Evolutionary conservation across 2,113 vertebrate species (phyloP).

Genomic region (Shinisaurus crocodilurus): DNA sequence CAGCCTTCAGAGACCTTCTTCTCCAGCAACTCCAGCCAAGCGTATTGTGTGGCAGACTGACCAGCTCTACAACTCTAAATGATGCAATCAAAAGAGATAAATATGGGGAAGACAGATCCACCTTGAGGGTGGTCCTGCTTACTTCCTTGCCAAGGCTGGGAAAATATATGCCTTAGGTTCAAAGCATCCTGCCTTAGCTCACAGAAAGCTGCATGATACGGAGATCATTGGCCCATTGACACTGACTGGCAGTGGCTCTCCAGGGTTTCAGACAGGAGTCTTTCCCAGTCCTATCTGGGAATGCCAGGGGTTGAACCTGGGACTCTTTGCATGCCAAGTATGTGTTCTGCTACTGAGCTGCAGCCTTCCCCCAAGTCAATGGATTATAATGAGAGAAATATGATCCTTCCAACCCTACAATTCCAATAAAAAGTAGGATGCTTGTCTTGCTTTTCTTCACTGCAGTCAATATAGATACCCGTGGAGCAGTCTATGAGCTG

Average conservation of each 20-base stretch:
- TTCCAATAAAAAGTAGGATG: not conserved
- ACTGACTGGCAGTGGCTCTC: not conserved
- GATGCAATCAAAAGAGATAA: not conserved
- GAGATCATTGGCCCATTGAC: not conserved
- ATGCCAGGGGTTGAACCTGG: not conserved
- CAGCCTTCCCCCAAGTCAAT: not conserved
- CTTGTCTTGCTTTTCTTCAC: not conserved
- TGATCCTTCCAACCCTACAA: not conserved
- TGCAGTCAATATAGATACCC: not conserved
- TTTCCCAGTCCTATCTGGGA: not conserved
- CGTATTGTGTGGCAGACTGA: not conserved
- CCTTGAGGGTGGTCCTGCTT: not conserved
- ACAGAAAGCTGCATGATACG: not conserved
- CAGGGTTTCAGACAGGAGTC: not conserved
- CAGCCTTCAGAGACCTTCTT: not conserved
- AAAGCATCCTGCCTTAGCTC: not conserved
- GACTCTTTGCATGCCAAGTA: not conserved
- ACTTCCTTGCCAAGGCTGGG: not conserved
- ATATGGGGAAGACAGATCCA: not conserved
- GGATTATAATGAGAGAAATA: not conserved
- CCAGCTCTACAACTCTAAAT: not conserved
- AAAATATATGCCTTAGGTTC: not conserved
- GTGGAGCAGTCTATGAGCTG: not conserved
- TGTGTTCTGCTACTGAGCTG: not conserved
- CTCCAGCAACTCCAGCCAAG: not conserved